Conservation (phyloP, 2,113 vertebrate genomes). For the Clinocottus analis region DNA sequence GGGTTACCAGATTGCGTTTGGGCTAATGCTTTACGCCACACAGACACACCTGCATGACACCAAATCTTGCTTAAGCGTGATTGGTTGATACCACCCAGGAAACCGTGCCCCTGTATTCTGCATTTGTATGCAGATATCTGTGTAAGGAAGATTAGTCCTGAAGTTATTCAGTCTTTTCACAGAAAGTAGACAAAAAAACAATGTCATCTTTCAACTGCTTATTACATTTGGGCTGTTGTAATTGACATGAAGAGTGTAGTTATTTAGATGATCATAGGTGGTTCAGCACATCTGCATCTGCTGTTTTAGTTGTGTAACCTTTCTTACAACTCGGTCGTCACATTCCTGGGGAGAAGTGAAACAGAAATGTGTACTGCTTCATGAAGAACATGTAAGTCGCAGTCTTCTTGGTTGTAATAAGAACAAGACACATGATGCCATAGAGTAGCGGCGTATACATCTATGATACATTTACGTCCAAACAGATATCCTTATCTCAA, state of each 20-base stretch:
- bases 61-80: not conserved
- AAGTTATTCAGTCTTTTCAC: not conserved
- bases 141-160: not conserved
- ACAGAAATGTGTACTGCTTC: not conserved
- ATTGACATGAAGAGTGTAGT: not conserved
- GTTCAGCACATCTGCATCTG: too few species aligned
- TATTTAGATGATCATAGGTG: slow-evolving; percentile 19
- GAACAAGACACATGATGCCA: not conserved
- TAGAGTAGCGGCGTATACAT: not conserved
- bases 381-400: not conserved
- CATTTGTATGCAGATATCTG: too few species aligned
- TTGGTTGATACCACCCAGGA: not conserved
- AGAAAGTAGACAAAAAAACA: not conserved
- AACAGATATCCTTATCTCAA: not conserved
- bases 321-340: slow-evolving; percentile 1
- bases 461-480: not conserved
- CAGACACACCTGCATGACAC: too few species aligned
- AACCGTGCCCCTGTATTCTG: not conserved
- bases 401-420: not conserved
- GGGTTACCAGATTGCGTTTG: too few species aligned
- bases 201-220: slow-evolving; percentile 9
- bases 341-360: not conserved
- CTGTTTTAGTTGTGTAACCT: not conserved
- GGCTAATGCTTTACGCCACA: too few species aligned
- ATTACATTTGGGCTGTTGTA: not conserved